Percentiles rank a stretch among this genome's conserved stretches.
These are phyloP conservation scores for Probaryconus sp. DNA, from an alignment of 1,140 invertebrate species.

Conservation along the genomic window DNA sequence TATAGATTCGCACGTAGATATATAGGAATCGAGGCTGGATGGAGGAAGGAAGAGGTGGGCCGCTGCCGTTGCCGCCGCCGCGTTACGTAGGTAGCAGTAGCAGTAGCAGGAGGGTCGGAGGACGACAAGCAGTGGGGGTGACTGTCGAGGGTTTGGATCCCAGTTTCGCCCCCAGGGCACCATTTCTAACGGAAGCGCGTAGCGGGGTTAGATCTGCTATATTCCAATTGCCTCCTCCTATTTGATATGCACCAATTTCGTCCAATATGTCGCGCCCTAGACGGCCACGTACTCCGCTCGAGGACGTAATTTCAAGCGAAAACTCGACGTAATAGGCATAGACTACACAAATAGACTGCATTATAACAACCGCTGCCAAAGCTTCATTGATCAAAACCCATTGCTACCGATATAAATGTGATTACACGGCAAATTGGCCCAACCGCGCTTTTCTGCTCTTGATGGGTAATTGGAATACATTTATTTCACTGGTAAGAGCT, in stretches of 20 bases:
- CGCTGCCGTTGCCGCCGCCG: no score
- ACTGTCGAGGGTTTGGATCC: constrained; percentile 55
- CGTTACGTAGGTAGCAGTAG: no score
- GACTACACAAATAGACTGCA: constrained; percentile 33
- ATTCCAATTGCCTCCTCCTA: constrained; percentile 70
- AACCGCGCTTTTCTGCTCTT: constrained; percentile 30
- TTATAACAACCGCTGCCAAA: constrained; percentile 14
- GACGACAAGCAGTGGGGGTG: constrained; percentile 35
- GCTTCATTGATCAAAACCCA: constrained; percentile 14
- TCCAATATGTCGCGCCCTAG: constrained; percentile 70
- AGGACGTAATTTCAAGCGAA: constrained; percentile 50
- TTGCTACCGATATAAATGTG: constrained; percentile 16
- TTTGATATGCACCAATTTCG: constrained; percentile 72
- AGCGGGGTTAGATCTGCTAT: constrained; percentile 60
- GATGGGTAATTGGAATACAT: constrained; percentile 29
- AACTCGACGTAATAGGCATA: constrained; percentile 31
- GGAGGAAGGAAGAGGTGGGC: constrained; percentile 21
- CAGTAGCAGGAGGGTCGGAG: constrained; percentile 16
- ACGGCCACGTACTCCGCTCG: constrained; percentile 40
- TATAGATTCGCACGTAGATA: constrained; percentile 34
- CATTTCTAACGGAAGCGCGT: constrained; percentile 62
- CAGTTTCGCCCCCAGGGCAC: constrained; percentile 62
- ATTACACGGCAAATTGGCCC: constrained; percentile 23
- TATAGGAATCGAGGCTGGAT: constrained; percentile 14
- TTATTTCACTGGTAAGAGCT: constrained; percentile 16